Evolutionary conservation across 2,113 vertebrate genomes (phyloP).

Genomic region (Scophthalmus maximus): DNA sequence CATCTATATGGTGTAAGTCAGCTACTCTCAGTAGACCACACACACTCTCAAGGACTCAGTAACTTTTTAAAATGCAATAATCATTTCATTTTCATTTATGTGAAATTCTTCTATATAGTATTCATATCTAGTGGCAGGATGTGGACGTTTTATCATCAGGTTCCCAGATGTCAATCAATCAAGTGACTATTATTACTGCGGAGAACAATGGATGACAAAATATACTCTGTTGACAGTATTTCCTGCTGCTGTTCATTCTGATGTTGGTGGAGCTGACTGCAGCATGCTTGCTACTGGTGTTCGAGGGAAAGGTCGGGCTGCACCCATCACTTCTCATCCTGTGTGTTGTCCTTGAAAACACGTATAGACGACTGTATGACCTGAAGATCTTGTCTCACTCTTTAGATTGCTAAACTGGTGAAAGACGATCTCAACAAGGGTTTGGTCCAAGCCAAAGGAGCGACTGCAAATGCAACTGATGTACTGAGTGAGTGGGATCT

Average conservation of each 20-base stretch:
- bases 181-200: too few species aligned
- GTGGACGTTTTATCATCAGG: neutral
- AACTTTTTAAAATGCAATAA: too few species aligned
- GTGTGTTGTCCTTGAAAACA: neutral
- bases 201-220: neutral
- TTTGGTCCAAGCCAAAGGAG: neutral
- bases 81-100: too few species aligned
- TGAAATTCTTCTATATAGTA: too few species aligned
- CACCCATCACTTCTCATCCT: neutral
- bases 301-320: conserved; percentile 78
- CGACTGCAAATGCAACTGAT: accelerated
- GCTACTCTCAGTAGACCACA: too few species aligned
- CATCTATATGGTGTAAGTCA: too few species aligned
- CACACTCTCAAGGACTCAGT: too few species aligned
- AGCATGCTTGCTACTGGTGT: conserved; percentile 85
- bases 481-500: conserved; percentile 64
- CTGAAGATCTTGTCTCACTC: neutral
- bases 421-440: neutral
- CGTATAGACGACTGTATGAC: neutral
- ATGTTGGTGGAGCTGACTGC: conserved; percentile 84
- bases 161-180: neutral
- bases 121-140: too few species aligned
- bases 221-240: conserved; percentile 80
- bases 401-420: conserved; percentile 47
- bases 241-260: conserved; percentile 86